Conservation (phyloP, 2,797 vertebrate genomes). For the Danionella dracula region DNA sequence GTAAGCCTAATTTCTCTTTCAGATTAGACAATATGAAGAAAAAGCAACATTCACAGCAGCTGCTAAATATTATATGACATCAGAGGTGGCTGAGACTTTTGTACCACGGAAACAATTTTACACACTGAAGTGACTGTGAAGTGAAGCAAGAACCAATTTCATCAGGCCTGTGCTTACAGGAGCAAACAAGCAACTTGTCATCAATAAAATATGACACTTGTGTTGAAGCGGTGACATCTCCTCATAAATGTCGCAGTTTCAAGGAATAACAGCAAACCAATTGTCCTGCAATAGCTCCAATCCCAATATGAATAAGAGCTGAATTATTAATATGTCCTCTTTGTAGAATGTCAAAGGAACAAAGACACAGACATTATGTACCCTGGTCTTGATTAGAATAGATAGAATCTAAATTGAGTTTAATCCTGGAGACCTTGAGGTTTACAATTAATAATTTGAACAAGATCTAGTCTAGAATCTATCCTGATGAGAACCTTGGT, state of each 20-base stretch:
- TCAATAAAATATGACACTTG: conserved; percentile 64
- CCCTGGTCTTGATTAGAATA: not conserved
- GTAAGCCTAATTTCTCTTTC: too few relatives aligned
- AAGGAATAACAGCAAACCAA: conserved; percentile 49
- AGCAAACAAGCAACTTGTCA: conserved; percentile 45
- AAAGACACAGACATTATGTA: conserved; percentile 60
- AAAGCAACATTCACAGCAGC: not conserved
- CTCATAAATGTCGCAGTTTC: conserved; percentile 33
- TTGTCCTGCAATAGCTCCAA: conserved; percentile 54
- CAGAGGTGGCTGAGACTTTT: not conserved
- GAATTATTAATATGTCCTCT: conserved; percentile 58
- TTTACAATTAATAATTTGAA: too few relatives aligned
- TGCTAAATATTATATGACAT: conserved; percentile 6
- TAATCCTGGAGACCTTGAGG: too few relatives aligned
- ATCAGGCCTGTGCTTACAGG: conserved; percentile 50
- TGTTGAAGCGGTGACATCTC: conserved; percentile 53
- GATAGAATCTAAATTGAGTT: too few relatives aligned
- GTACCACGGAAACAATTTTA: not conserved
- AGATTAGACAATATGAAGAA: too few relatives aligned
- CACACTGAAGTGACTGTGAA: conserved; percentile 48
- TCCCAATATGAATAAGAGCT: conserved; percentile 50
- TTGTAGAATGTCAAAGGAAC: conserved; percentile 50
- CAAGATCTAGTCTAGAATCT: conserved; percentile 26
- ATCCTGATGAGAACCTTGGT: conserved; percentile 43
- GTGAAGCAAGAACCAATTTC: conserved; percentile 51